Percentiles rank a stretch among this genome's conserved stretches.
phyloP scores from a whole-genome alignment of 2,113 vertebrate genomes.

The Xenopus laevis region DNA sequence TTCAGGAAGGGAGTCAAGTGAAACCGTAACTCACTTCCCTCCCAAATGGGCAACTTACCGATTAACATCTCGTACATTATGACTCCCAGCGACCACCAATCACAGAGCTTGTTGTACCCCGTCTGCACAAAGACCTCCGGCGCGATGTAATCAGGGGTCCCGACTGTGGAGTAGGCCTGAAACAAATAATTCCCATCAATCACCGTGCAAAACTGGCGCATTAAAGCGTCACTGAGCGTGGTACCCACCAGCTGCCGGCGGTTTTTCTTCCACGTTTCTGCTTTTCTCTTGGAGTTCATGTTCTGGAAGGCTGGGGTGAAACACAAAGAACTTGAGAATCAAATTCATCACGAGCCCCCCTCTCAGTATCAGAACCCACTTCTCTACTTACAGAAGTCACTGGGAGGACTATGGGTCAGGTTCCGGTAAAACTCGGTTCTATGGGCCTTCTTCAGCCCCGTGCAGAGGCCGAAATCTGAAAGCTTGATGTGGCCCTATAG shows the following conservation, averaged over 20 bases:
- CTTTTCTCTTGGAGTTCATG: conserved; percentile 99
- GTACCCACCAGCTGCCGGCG: conserved; percentile 86
- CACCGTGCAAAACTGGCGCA: neutral
- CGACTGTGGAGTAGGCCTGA: conserved; percentile 93
- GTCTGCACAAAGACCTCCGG: conserved; percentile 97
- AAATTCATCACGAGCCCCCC: too few species aligned
- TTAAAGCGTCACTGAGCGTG: too few species aligned
- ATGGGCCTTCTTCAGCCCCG: conserved; percentile 96
- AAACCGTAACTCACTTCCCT: too few species aligned
- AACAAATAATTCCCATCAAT: conserved; percentile 33
- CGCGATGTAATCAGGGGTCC: conserved; percentile 95
- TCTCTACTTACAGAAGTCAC: conserved; percentile 98
- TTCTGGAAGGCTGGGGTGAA: conserved; percentile 86
- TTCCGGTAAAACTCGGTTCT: conserved; percentile 97
- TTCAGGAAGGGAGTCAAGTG: too few species aligned
- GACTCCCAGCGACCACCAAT: conserved; percentile 96
- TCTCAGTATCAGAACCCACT: too few species aligned
- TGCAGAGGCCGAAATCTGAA: conserved; percentile 96
- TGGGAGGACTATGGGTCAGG: conserved; percentile 92
- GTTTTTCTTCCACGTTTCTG: conserved; percentile 98
- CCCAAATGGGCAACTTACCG: conserved; percentile 72
- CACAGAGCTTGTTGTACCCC: conserved; percentile 95
- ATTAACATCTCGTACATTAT: conserved; percentile 99
- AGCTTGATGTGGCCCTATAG: conserved; percentile 92
- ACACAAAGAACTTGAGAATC: too few species aligned